Percentiles rank a stretch among this genome's conserved stretches.
phyloP scores from a whole-genome alignment of 2,888 invertebrate genomes.

The Leptinotarsa rubiginosa region DNA sequence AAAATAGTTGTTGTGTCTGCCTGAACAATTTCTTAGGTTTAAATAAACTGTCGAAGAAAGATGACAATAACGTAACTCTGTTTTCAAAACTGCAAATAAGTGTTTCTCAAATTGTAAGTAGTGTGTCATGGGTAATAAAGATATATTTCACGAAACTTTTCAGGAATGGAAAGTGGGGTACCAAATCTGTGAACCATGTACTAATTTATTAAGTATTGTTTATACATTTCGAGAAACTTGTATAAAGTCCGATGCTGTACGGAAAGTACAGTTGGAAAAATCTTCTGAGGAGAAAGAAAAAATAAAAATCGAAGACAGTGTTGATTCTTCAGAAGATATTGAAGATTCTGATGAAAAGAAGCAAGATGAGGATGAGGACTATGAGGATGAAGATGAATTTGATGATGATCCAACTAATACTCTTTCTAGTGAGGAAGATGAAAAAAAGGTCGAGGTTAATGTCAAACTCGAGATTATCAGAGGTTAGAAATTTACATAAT shows the following conservation, averaged over 20 bases:
- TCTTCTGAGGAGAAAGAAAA: conserved; percentile 20
- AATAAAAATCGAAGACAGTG: conserved; percentile 23
- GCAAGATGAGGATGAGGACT: conserved; percentile 36
- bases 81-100: conserved; percentile 44
- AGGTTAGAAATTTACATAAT: conserved; percentile 23
- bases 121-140: background rate
- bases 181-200: conserved; percentile 50
- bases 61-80: conserved; percentile 44
- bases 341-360: conserved; percentile 35
- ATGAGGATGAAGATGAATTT: conserved; percentile 29
- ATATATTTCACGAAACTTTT: conserved; percentile 23
- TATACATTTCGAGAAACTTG: conserved; percentile 51
- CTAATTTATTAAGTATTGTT: conserved; percentile 48
- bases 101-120: conserved; percentile 50
- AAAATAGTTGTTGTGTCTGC: conserved; percentile 48
- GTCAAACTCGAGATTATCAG: conserved; percentile 26
- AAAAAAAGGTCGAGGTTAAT: conserved; percentile 31
- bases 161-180: conserved; percentile 48
- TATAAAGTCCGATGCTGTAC: conserved; percentile 47
- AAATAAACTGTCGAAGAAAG: conserved; percentile 44
- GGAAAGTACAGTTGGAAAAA: conserved; percentile 36
- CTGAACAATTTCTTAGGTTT: conserved; percentile 43
- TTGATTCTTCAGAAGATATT: conserved; percentile 18
- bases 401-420: conserved; percentile 34
- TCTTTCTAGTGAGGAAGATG: conserved; percentile 27